Base-by-base conservation (phyloP, 2,797 vertebrate genomes). In the Lutjanus argentimaculatus region DNA sequence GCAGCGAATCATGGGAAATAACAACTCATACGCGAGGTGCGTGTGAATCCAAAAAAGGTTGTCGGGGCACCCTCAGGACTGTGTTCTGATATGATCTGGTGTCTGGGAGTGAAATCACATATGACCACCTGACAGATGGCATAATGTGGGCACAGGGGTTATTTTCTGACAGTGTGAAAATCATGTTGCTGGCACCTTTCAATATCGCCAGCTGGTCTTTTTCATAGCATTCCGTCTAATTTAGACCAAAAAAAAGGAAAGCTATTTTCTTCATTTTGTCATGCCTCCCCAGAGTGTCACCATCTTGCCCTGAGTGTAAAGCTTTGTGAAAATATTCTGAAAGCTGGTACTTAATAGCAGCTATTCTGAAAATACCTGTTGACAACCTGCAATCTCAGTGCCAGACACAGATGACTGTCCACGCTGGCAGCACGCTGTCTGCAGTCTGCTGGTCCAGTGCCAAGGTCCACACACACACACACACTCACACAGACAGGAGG, bases 41-140 rank as follows among this genome's bases (percentile, higher is more conserved):
- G 55, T 48, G 67, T 45, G 59, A 75, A 68, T 85, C 25, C 11
- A 49, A 43, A 16, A 68, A 57, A 52, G 64, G 58, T n/a, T 25
- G 63, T 75, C 45, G 11, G 63, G 64, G 78, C 49, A 61, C 57
- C 67, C 43, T 67, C 46, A 79, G 74, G 76, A 84, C 80, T 48
- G 67, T 21, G 77, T 82, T 89, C 71, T 79, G 75, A 88, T 86
- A 59, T 62, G 83, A 91, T 87, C 71, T 55, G 70, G 42, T 73
- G 80, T 79, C 85, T 81, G 59, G 75, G 73, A 83, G 62, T 52
- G 56, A 73, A 87, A 92, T 84, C 87, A 83, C 85, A 83, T 80
- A 87, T 85, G 91, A 89, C 87, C 91, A 93, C 88, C 88, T 94
- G 94, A 95, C 95, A 96, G 95, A 96, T 96, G 95, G 95, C 78